A percentile compares a stretch with the other conserved stretches of the same genome.
Conservation (phyloP, 2,113 vertebrate genomes). For the Hepsetus odoe region DNA sequence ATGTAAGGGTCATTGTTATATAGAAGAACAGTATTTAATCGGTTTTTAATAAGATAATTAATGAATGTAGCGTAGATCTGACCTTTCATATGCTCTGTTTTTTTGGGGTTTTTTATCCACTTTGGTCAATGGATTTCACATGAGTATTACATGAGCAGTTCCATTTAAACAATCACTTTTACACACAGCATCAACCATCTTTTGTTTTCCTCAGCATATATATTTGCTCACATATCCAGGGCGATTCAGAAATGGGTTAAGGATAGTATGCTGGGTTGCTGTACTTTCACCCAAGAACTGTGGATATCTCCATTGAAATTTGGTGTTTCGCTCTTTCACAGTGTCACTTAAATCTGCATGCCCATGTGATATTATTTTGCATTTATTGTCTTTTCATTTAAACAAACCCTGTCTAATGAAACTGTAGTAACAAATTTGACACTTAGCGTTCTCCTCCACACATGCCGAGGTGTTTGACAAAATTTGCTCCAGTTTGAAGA, state of each 20-base stretch:
- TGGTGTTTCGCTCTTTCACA: too few species aligned
- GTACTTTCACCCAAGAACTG: background rate
- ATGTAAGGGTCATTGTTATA: background rate
- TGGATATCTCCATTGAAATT: constrained; percentile 1
- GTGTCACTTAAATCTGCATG: background rate
- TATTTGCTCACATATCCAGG: constrained; percentile 35
- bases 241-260: constrained; percentile 9
- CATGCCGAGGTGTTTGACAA: too few species aligned
- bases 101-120: too few species aligned
- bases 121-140: constrained; percentile 11
- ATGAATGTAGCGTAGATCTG: background rate
- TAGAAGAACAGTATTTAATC: background rate
- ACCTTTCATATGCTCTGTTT: background rate
- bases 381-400: background rate
- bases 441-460: too few species aligned
- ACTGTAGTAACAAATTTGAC: too few species aligned
- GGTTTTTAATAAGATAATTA: background rate
- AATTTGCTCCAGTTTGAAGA: too few species aligned
- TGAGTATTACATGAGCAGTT: constrained; percentile 25
- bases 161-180: constrained; percentile 8
- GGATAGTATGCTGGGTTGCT: background rate
- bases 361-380: background rate
- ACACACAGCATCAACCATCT: constrained; percentile 41
- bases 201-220: constrained; percentile 36
- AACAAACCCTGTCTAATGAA: background rate